Percentiles rank a stretch among this genome's conserved stretches.
Conservation (phyloP, 2,888 invertebrate genomes). For the Harpagoxenus sublaevis region DNA sequence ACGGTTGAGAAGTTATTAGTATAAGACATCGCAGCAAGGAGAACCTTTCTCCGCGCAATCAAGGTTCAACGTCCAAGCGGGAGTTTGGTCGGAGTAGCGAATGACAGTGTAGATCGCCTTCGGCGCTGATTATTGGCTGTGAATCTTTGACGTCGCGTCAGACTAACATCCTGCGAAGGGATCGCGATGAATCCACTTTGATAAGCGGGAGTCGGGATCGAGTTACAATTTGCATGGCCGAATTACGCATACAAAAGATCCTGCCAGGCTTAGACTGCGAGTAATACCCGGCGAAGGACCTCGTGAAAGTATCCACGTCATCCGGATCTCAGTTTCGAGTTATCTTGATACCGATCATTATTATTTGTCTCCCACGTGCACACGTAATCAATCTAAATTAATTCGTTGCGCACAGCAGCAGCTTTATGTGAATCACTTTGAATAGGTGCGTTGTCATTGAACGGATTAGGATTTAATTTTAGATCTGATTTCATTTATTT, state of each 20-base stretch:
- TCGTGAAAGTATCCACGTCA: slow-evolving; percentile 18
- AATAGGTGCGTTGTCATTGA: neutral
- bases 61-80: slow-evolving; percentile 71
- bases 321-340: slow-evolving; percentile 13
- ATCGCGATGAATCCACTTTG: slow-evolving; percentile 41
- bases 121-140: slow-evolving; percentile 49
- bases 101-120: slow-evolving; percentile 57
- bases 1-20: slow-evolving; percentile 61
- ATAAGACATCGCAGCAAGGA: slow-evolving; percentile 38
- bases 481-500: slow-evolving; percentile 13
- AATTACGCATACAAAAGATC: slow-evolving; percentile 52
- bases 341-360: slow-evolving; percentile 1
- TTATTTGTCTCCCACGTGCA: neutral
- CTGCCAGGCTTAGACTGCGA: slow-evolving; percentile 17
- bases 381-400: slow-evolving; percentile 27
- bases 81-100: slow-evolving; percentile 26
- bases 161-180: slow-evolving; percentile 38
- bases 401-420: slow-evolving; percentile 6
- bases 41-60: slow-evolving; percentile 63
- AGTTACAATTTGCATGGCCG: slow-evolving; percentile 41
- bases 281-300: slow-evolving; percentile 45
- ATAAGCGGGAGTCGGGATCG: slow-evolving; percentile 42
- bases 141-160: slow-evolving; percentile 19
- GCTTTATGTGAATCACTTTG: neutral
- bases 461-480: slow-evolving; percentile 19